phyloP scores from a whole-genome alignment of 2,797 vertebrate species.

The Clamator glandarius region DNA sequence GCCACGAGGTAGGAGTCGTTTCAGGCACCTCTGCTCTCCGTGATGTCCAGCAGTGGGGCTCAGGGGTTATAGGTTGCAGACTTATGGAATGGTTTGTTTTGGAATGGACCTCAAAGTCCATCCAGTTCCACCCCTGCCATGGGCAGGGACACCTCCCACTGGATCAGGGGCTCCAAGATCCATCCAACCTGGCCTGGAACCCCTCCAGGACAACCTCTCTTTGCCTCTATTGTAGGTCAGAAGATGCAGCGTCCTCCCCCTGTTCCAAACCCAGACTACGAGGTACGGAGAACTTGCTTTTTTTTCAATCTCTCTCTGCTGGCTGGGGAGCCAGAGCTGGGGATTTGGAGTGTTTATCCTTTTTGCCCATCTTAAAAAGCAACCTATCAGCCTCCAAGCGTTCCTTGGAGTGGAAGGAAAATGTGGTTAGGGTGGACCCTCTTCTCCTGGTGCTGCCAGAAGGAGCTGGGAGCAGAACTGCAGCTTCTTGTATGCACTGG shows the following conservation, averaged over 20 bases:
- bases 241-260: conserved; percentile 78
- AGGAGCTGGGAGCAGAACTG: background rate
- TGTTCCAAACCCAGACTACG: conserved; percentile 81
- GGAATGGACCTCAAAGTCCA: too few species aligned
- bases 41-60: too few species aligned
- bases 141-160: too few species aligned
- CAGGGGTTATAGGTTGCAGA: too few species aligned
- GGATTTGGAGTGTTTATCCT: background rate
- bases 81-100: too few species aligned
- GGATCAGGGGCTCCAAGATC: too few species aligned
- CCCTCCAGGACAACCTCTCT: background rate
- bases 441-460: background rate
- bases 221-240: conserved; percentile 63
- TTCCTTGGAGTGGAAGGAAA: background rate
- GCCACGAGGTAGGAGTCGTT: conserved; percentile 59
- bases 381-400: background rate
- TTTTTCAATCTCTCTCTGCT: background rate
- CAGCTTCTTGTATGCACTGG: too few species aligned
- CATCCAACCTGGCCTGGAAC: too few species aligned
- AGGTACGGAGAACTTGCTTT: conserved; percentile 63
- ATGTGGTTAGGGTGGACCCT: background rate
- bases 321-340: background rate
- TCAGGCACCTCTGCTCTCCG: fast-evolving
- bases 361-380: background rate
- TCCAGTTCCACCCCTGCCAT: too few species aligned